phyloP scores from a whole-genome alignment of 2,888 invertebrate genomes.

The Ichneumoninae sp. region DNA sequence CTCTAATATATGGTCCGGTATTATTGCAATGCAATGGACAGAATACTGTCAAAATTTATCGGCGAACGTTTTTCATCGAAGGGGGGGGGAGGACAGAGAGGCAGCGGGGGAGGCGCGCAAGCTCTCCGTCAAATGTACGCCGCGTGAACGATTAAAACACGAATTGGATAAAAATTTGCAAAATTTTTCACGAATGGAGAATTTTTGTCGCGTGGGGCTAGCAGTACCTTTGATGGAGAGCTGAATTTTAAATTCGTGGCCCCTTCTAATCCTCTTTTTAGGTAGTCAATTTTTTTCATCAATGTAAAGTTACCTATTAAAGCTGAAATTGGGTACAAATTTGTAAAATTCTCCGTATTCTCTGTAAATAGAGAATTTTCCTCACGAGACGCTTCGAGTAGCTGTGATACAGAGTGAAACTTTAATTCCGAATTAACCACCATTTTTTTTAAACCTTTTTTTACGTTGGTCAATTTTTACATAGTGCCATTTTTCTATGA shows the following conservation, averaged over 20 bases:
- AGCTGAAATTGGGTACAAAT: neutral
- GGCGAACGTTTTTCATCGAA: constrained; percentile 83
- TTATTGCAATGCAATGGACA: constrained; percentile 85
- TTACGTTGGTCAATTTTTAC: neutral
- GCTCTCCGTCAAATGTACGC: constrained; percentile 82
- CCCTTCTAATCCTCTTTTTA: neutral
- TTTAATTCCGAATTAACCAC: neutral
- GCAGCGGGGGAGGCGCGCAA: constrained; percentile 8
- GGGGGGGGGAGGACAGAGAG: constrained; percentile 1
- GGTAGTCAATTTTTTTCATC: neutral
- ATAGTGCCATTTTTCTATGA: neutral
- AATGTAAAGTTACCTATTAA: neutral
- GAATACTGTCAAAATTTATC: constrained; percentile 85
- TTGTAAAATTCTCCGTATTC: neutral
- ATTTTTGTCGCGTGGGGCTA: neutral
- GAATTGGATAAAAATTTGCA: constrained; percentile 68
- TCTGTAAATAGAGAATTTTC: too few relatives aligned
- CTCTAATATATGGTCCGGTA: constrained; percentile 84
- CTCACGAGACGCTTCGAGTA: too few relatives aligned
- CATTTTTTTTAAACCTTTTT: neutral
- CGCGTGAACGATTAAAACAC: constrained; percentile 81
- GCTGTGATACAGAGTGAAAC: neutral
- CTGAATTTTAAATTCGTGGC: neutral
- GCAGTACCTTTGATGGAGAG: neutral
- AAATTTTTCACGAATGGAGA: neutral